Percentiles rank a stretch among this genome's conserved stretches.
Evolutionary conservation across 2,797 vertebrate genomes (phyloP).

Genomic region (Glyptemys insculpta): DNA sequence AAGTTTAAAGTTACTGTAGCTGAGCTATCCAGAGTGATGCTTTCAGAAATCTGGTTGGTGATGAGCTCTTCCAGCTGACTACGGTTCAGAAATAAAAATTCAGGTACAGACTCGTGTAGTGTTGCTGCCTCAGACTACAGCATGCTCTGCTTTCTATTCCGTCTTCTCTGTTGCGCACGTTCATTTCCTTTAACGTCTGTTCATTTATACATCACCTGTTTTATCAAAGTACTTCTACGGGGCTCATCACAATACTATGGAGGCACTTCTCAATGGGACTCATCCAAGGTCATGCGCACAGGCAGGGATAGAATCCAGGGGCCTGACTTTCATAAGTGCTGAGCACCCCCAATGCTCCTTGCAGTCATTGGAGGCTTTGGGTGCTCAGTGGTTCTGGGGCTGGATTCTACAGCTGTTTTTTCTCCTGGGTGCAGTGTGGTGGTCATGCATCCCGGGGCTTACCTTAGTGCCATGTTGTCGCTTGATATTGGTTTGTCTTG

Average conservation of each 20-base stretch:
- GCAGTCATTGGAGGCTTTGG: not conserved
- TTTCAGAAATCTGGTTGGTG: not conserved
- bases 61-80: constrained; percentile 3
- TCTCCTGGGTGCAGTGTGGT: not conserved
- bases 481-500: not conserved
- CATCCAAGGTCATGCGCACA: not conserved
- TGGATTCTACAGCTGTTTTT: too few species aligned
- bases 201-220: not conserved
- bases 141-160: not conserved
- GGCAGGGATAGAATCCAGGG: not conserved
- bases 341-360: not conserved
- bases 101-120: not conserved
- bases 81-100: constrained; percentile 32
- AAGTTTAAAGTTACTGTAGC: constrained; percentile 6
- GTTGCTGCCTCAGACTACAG: not conserved
- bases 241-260: not conserved
- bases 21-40: not conserved
- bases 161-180: not conserved
- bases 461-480: not conserved
- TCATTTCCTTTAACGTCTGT: not conserved
- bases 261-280: not conserved
- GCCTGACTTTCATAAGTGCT: not conserved
- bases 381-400: not conserved
- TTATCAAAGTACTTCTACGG: not conserved
- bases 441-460: not conserved